Conservation (phyloP, 2,797 vertebrate genomes). For the Pseudomugil gertrudae region DNA sequence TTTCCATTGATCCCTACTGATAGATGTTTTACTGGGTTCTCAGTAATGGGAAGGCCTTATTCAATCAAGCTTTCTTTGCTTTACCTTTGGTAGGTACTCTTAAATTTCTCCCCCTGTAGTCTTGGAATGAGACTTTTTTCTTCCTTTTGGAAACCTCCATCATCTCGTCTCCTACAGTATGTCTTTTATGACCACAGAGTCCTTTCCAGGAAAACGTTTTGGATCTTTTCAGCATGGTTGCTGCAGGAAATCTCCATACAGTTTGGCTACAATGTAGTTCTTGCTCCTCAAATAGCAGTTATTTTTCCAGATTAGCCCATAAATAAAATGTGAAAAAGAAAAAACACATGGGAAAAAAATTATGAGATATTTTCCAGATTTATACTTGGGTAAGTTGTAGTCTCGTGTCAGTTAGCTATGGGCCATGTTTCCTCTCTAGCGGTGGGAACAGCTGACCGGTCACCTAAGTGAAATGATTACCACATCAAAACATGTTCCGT, state of each 20-base stretch:
- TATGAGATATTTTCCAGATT: not conserved
- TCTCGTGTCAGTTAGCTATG: not conserved
- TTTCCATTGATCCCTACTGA: slow-evolving; percentile 33
- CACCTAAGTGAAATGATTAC: not conserved
- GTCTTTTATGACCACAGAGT: not conserved
- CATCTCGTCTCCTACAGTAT: not conserved
- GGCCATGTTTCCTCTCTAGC: not conserved
- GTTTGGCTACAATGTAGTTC: not conserved
- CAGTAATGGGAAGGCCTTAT: slow-evolving; percentile 14
- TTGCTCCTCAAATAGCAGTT: not conserved
- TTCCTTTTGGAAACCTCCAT: not conserved
- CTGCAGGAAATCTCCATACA: not conserved
- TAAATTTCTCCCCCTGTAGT: not conserved
- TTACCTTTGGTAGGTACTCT: slow-evolving; percentile 23
- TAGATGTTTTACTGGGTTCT: slow-evolving; percentile 15
- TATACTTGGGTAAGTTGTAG: not conserved
- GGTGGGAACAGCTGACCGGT: not conserved
- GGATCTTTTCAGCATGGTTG: slow-evolving; percentile 1
- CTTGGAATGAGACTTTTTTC: not conserved
- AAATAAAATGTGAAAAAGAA: not conserved
- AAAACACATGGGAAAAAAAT: not conserved
- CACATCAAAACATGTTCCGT: not conserved
- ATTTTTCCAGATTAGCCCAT: slow-evolving; percentile 3
- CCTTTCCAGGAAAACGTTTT: not conserved
- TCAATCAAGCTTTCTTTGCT: slow-evolving; percentile 15